Percentiles rank a stretch among this genome's conserved stretches.
Conservation (phyloP, 2,113 vertebrate species). For the Ceyx melanurus region DNA sequence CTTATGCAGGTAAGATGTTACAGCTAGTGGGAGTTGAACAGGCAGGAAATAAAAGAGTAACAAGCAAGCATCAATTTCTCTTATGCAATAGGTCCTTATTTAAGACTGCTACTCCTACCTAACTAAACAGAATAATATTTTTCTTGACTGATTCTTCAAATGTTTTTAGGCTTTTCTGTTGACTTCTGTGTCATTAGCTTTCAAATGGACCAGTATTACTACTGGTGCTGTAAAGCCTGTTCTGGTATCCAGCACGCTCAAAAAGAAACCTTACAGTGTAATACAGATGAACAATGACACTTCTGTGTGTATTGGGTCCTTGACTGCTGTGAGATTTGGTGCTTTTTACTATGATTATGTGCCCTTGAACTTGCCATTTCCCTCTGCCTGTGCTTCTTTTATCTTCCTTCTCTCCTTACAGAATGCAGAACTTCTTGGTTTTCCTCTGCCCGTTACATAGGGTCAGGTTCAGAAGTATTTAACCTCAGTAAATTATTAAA, state of each 20-base stretch:
- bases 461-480: not conserved
- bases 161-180: not conserved
- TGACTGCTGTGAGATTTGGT: not conserved
- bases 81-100: slow-evolving; percentile 23
- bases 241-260: not conserved
- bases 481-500: not conserved
- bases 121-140: not conserved
- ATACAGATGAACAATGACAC: not conserved
- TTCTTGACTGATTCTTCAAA: not conserved
- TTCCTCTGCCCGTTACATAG: not conserved
- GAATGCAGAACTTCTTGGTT: not conserved
- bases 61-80: not conserved
- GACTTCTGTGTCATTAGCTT: not conserved
- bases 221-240: not conserved
- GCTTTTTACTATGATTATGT: not conserved
- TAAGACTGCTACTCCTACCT: slow-evolving; percentile 33
- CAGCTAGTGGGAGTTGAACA: slow-evolving; percentile 1
- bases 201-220: not conserved
- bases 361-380: not conserved
- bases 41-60: slow-evolving; percentile 25
- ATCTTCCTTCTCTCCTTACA: not conserved
- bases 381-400: not conserved
- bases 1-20: not conserved
- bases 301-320: not conserved
- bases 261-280: not conserved